phyloP scores from a whole-genome alignment of 1,140 invertebrate species.

The Zaprionus taronus region DNA sequence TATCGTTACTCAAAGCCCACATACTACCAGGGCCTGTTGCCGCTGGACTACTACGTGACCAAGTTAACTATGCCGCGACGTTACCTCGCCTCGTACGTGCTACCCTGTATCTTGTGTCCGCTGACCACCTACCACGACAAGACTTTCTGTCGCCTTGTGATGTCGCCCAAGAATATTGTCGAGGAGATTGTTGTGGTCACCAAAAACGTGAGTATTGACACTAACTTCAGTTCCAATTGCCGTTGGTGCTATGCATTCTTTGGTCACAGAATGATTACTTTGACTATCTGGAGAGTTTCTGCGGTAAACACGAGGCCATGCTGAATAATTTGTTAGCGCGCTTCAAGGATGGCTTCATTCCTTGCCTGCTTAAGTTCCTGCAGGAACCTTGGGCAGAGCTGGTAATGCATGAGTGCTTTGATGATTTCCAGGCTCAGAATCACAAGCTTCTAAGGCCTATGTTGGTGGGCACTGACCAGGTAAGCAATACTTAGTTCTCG shows the following conservation, averaged over 20 bases:
- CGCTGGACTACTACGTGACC: constrained; percentile 53
- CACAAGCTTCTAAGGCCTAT: constrained; percentile 37
- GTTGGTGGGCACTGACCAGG: constrained; percentile 2
- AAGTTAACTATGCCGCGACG: constrained; percentile 67
- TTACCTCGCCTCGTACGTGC: constrained; percentile 40
- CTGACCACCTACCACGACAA: constrained; percentile 56
- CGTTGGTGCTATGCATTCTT: not conserved
- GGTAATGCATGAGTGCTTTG: constrained; percentile 63
- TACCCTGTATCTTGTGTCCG: constrained; percentile 2
- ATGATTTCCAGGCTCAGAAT: constrained; percentile 50
- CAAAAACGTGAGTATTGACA: constrained; percentile 40
- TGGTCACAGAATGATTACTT: constrained; percentile 31
- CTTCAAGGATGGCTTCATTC: constrained; percentile 31
- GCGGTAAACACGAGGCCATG: constrained; percentile 65
- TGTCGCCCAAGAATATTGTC: constrained; percentile 51
- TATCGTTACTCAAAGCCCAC: constrained; percentile 51
- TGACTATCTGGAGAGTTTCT: constrained; percentile 67
- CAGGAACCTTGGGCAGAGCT: constrained; percentile 73
- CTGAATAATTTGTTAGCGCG: constrained; percentile 60
- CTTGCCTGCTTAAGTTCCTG: constrained; percentile 57
- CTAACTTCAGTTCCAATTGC: not conserved
- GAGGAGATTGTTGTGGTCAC: constrained; percentile 74
- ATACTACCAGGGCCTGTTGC: constrained; percentile 57
- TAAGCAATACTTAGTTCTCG: not conserved
- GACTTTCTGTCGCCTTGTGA: constrained; percentile 63